Conservation (phyloP, 2,113 vertebrate genomes). For the Ptyas mucosa region DNA sequence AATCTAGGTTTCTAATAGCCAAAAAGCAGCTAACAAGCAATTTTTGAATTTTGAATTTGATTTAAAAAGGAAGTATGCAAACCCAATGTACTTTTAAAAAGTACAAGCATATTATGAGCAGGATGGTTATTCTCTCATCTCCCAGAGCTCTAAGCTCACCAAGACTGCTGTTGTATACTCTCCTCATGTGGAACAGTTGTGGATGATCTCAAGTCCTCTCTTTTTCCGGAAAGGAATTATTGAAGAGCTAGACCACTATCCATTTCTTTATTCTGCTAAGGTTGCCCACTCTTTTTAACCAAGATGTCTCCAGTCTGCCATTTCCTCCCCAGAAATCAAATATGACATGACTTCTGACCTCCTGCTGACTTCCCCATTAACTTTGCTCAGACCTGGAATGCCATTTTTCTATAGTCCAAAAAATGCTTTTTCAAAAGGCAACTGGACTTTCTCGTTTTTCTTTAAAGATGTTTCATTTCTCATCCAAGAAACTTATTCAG, state of each 20-base stretch:
- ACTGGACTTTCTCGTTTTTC: no score
- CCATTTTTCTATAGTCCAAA: no score
- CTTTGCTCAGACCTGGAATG: no score
- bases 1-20: neutral
- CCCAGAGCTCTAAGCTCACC: neutral
- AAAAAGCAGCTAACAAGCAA: neutral
- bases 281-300: neutral
- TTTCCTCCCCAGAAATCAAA: neutral
- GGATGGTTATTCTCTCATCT: neutral
- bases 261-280: neutral
- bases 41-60: neutral
- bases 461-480: no score
- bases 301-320: neutral
- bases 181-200: no score
- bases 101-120: neutral
- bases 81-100: neutral
- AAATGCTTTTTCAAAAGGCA: no score
- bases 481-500: no score
- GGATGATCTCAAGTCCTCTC: no score
- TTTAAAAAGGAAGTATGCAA: neutral
- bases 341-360: neutral
- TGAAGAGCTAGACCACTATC: neutral
- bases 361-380: neutral
- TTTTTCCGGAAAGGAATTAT: neutral
- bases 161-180: neutral